phyloP scores from a whole-genome alignment of 2,888 invertebrate species.

The Cistogaster globosa region DNA sequence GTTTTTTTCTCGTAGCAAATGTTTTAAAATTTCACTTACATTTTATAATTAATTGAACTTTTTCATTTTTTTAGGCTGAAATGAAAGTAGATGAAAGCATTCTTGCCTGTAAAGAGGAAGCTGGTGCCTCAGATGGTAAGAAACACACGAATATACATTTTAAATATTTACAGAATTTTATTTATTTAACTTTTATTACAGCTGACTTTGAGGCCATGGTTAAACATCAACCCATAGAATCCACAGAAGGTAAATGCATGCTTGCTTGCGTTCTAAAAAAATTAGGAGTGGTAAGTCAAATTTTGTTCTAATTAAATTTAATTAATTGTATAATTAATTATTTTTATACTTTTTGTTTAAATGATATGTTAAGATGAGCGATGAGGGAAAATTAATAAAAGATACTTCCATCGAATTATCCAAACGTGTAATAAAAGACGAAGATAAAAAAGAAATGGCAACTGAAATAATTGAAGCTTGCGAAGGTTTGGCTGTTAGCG shows the following conservation, averaged over 20 bases:
- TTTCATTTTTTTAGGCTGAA: constrained; percentile 57
- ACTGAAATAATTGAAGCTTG: constrained; percentile 75
- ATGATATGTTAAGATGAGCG: constrained; percentile 75
- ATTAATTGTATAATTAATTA: not conserved
- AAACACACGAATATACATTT: not conserved
- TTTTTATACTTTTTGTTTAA: not conserved
- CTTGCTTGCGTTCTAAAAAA: constrained; percentile 80
- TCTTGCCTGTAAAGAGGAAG: constrained; percentile 77
- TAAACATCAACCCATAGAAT: constrained; percentile 74
- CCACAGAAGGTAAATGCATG: constrained; percentile 79
- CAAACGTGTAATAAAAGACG: constrained; percentile 74
- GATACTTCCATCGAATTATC: constrained; percentile 75
- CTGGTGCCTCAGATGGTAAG: constrained; percentile 80
- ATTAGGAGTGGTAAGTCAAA: constrained; percentile 77
- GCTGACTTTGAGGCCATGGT: constrained; percentile 79
- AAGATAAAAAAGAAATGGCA: constrained; percentile 75
- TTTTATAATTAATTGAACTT: not conserved
- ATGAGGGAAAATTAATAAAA: constrained; percentile 78
- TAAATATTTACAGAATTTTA: not conserved
- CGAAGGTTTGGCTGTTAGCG: constrained; percentile 75
- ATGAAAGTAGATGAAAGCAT: constrained; percentile 74
- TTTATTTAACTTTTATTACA: constrained; percentile 66
- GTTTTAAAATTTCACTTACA: too few relatives aligned
- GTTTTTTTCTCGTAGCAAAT: too few relatives aligned
- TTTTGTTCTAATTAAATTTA: not conserved